Conservation (phyloP, 2,888 invertebrate genomes). For the Athalia circularis region DNA sequence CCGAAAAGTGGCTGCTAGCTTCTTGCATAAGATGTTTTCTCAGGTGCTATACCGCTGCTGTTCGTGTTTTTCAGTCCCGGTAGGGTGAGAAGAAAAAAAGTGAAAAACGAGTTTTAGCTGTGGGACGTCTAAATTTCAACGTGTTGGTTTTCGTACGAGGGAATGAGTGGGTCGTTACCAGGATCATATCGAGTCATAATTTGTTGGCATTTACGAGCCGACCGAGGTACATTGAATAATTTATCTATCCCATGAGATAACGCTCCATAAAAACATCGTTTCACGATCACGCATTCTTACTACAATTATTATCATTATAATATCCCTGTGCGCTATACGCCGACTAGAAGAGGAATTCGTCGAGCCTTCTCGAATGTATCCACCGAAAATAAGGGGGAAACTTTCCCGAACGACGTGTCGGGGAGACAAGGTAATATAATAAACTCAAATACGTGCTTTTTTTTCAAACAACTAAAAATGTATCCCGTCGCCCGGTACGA, state of each 20-base stretch:
- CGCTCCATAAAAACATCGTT: slow-evolving; percentile 32
- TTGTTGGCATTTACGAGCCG: slow-evolving; percentile 38
- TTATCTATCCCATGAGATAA: slow-evolving; percentile 31
- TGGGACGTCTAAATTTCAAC: too few relatives aligned
- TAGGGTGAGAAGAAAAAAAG: neutral
- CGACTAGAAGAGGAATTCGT: neutral
- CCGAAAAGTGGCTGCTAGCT: slow-evolving; percentile 13
- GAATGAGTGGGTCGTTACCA: slow-evolving; percentile 25
- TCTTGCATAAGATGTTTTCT: slow-evolving; percentile 35
- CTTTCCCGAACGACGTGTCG: too few relatives aligned
- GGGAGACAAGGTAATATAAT: too few relatives aligned
- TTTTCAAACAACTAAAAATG: too few relatives aligned
- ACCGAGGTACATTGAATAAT: slow-evolving; percentile 27
- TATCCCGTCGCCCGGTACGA: too few relatives aligned
- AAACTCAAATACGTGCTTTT: too few relatives aligned
- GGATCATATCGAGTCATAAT: slow-evolving; percentile 43
- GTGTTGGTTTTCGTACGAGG: slow-evolving; percentile 6
- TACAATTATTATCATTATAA: slow-evolving; percentile 17
- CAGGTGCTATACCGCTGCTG: neutral
- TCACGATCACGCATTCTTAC: slow-evolving; percentile 11
- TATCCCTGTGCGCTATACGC: neutral
- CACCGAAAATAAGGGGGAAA: neutral
- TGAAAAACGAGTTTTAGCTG: too few relatives aligned
- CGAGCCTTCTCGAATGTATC: neutral
- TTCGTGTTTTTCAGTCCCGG: slow-evolving; percentile 20